Evolutionary conservation across 2,797 vertebrate genomes (phyloP), one percentile per base, ranked within the genome.

Genomic region (Neopelma chrysocephalum): DNA sequence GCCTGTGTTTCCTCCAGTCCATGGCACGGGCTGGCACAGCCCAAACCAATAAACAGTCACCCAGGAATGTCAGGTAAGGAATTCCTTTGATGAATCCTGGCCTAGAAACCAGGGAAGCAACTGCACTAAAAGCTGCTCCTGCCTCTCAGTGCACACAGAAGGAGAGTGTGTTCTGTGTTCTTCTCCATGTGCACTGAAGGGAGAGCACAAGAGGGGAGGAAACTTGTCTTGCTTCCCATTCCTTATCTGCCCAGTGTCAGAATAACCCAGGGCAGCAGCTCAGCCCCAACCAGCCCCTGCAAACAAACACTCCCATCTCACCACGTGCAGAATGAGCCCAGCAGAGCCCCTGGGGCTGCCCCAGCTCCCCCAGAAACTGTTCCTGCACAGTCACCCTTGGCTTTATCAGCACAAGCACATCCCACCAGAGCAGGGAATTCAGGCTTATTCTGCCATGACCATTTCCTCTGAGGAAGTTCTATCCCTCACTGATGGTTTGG

Each of bases 321-420:
- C 58, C 87, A 51, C 25, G 18, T 1, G 3, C 32, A 36, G 66
- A 82, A 61, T 89, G 51, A 95, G 54, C 78, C 58, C 68, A 77
- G 62, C 14, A 85, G 76, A 96, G 89, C 32, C 38, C 83, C 92
- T 77, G 18, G 54, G 80, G 90, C 84, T 92, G 84, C 48, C 62
- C 68, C 29, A 65, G 82, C 68, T 77, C 82, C 56, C 34, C 62
- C 82, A 66, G 43, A 66, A 89, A 58, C 27, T 54, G 38, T 4
- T 77, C 78, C 87, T 70, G 20, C 31, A 53, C 3, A 89, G 78
- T 32, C 54, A 48, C 47, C 40, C 66, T 87, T 22, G 9, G 51
- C 68, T 89, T 89, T 94, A 96, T 89, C 94, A 87, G 62, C 78
- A 64, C 16, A 91, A 95, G 82, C 84, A 89, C 93, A 36, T 87